Conservation (phyloP, 2,113 vertebrate species). For the Brachirus orientalis region DNA sequence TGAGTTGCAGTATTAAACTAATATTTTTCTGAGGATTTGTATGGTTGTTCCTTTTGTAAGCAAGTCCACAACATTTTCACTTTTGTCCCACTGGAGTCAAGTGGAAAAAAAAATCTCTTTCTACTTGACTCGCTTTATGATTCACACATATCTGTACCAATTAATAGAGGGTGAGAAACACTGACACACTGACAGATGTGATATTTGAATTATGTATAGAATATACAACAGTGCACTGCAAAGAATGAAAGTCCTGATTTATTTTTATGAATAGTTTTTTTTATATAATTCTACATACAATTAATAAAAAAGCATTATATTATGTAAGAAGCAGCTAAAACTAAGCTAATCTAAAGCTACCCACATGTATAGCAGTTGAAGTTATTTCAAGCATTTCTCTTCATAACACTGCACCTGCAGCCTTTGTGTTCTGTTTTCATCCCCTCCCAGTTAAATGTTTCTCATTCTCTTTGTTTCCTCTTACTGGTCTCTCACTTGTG, state of each 20-base stretch:
- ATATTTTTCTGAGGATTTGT: background rate
- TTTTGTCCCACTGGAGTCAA: background rate
- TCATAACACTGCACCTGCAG: conserved; percentile 20
- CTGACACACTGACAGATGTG: background rate
- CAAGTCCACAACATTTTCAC: background rate
- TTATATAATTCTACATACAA: background rate
- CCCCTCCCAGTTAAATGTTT: background rate
- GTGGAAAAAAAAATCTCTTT: too few species aligned
- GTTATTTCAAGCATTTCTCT: conserved; percentile 19
- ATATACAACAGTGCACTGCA: background rate
- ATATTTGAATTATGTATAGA: background rate
- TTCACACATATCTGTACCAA: background rate
- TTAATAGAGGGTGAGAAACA: background rate
- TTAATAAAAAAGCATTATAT: background rate
- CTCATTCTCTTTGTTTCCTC: conserved; percentile 11
- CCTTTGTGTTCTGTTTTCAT: conserved; percentile 12
- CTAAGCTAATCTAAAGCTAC: background rate
- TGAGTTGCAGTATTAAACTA: conserved; percentile 79
- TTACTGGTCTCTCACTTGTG: background rate
- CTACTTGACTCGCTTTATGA: background rate
- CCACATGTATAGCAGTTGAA: background rate
- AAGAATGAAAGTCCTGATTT: background rate
- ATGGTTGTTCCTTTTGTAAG: background rate
- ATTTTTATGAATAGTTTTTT: background rate
- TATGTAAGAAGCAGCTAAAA: too few species aligned